Evolutionary conservation across 2,113 vertebrate genomes (phyloP).

Genomic region (Pica pica): DNA sequence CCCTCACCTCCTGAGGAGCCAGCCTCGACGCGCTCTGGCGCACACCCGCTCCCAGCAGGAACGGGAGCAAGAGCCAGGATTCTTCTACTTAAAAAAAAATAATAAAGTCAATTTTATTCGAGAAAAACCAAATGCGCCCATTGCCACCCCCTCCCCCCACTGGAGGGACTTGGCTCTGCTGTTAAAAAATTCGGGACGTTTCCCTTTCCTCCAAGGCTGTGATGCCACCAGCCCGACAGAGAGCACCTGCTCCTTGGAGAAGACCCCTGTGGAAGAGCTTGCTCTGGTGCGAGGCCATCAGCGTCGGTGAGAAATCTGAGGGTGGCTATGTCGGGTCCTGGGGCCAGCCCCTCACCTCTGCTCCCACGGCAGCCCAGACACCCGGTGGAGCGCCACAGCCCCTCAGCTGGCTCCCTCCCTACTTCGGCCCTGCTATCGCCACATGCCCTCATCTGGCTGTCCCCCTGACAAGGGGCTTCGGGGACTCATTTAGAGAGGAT

Average conservation of each 20-base stretch:
- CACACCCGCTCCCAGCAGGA: neutral
- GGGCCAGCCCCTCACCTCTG: neutral
- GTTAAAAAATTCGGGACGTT: neutral
- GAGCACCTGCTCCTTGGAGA: neutral
- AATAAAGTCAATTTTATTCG: slow-evolving; percentile 39
- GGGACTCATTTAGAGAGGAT: neutral
- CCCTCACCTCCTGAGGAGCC: neutral
- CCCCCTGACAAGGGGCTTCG: no score
- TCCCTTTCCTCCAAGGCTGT: neutral
- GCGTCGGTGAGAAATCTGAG: neutral
- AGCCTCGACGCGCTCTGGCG: neutral
- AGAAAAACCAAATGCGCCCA: neutral
- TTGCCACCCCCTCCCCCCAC: neutral
- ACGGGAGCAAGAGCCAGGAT: neutral
- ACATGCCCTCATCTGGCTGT: fast-evolving
- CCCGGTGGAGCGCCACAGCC: fast-evolving
- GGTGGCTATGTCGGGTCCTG: fast-evolving
- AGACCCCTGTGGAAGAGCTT: neutral
- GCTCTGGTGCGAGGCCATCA: neutral
- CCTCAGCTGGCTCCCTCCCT: neutral
- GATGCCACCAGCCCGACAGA: neutral
- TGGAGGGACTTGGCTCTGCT: neutral
- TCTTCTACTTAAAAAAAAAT: neutral
- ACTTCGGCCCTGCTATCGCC: neutral
- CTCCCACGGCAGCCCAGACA: neutral